Evolutionary conservation across 2,888 invertebrate species (phyloP).

Genomic region (Agonum fuliginosum): DNA sequence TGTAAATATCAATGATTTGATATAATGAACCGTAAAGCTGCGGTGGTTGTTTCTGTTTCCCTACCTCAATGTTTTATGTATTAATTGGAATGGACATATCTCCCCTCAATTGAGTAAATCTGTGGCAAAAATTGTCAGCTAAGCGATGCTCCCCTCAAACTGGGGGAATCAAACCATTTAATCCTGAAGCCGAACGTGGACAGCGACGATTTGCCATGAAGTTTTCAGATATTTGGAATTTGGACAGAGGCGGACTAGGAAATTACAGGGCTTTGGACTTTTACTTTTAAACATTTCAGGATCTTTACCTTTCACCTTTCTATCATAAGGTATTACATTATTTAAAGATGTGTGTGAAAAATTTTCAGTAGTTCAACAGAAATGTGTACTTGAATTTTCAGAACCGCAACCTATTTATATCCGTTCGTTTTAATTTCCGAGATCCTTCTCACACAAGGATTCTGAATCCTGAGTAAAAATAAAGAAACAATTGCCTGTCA

Average conservation of each 20-base stretch:
- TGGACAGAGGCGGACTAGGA: not conserved
- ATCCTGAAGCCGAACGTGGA: not conserved
- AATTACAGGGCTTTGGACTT: not conserved
- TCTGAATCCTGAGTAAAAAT: too few relatives aligned
- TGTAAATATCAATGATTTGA: not conserved
- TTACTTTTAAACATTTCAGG: too few relatives aligned
- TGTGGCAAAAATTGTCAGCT: constrained; percentile 3
- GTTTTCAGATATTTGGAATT: not conserved
- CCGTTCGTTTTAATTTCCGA: not conserved
- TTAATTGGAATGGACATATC: constrained; percentile 23
- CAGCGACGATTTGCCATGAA: not conserved
- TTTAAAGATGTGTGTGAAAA: too few relatives aligned
- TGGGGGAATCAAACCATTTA: constrained; percentile 19
- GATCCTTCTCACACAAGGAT: too few relatives aligned
- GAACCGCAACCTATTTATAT: not conserved
- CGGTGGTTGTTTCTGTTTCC: too few relatives aligned
- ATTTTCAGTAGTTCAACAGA: too few relatives aligned
- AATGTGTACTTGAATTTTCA: too few relatives aligned
- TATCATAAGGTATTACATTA: too few relatives aligned
- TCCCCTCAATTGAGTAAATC: not conserved
- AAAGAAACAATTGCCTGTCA: too few relatives aligned
- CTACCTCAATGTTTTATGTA: not conserved
- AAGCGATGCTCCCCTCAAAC: constrained; percentile 4
- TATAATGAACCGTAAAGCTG: not conserved
- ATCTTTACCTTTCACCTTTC: too few relatives aligned